Evolutionary conservation across 2,797 vertebrate species (phyloP), one percentile per base, ranked within the genome.

Genomic region (Pseudopleuronectes americanus): DNA sequence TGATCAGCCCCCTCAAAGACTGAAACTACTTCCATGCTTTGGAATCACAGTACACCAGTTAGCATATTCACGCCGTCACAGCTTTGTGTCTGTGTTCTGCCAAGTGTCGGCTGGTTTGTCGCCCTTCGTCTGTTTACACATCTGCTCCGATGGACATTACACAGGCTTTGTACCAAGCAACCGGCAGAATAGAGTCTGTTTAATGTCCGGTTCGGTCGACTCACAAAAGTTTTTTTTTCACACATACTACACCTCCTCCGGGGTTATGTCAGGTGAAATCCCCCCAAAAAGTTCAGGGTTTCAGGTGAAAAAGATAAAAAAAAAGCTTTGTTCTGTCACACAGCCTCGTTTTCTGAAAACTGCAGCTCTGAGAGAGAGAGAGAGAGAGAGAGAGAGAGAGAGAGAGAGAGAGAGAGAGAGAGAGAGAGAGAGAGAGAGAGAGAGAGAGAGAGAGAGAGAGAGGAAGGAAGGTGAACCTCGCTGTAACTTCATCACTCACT

Each of bases 1-100:
- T 77, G 48, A 67, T 74, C 57, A 63, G 19, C 62, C 36, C n/a
- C 71, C 14, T 38, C 17, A 24, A 0, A 51, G 52, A 57, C 59
- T 65, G 2, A 8, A 68, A 62, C 51, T 21, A 43, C 55, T 79
- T 47, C 33, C 57, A 60, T 8, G 9, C 13, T 38, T 38, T 38
- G 10, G 36, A 38, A 38, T 10, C 36, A 38, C 36, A 31, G 7
- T 7, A 31, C 28, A 8, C 28, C 47, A n/a, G 47, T 49, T 12
- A 38, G 36, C 36, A 38, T 38, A 19, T 19, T 45, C 43, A 17
- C 43, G 2, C 2, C 14, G 43, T 19, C 17, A 33, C 31, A 9
- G 31, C 41, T 17, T 6, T 43, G 41, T 6, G 5, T 43, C 13
- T 43, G 41, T 1, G 4, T 43, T 43, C 41, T 17, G 41, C 41